Evolutionary conservation across 92 coral and sea anemone species (phyloP).

Genomic region (Nematostella vectensis): DNA sequence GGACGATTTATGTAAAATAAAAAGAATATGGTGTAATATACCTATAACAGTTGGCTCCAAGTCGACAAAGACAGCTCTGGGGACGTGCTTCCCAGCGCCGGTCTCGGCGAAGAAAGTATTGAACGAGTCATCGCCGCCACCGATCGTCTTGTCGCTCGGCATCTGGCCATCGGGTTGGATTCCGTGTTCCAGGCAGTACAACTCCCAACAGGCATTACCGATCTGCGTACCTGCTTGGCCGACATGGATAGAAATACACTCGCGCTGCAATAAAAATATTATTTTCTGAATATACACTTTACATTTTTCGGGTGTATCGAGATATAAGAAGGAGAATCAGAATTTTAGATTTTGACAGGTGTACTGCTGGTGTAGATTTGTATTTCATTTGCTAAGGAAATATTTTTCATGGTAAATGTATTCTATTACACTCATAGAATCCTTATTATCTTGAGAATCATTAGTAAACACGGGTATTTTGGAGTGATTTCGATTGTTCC

Average conservation of each 20-base stretch:
- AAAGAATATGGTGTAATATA: neutral
- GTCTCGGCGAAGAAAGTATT: constrained; percentile 74
- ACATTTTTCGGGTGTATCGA: too few species aligned
- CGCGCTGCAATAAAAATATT: constrained; percentile 1
- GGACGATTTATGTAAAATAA: neutral
- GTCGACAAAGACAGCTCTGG: constrained; percentile 65
- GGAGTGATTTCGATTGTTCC: too few species aligned
- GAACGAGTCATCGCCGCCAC: constrained; percentile 63
- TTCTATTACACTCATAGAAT: too few species aligned
- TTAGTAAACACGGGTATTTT: too few species aligned
- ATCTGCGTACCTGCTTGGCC: neutral
- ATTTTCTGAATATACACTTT: too few species aligned
- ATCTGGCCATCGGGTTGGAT: neutral
- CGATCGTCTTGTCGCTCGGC: neutral
- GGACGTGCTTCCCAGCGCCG: constrained; percentile 72
- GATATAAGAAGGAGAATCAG: neutral
- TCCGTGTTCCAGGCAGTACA: constrained; percentile 2
- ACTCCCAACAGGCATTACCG: neutral
- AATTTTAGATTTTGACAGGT: neutral
- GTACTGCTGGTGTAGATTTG: too few species aligned
- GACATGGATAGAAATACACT: neutral
- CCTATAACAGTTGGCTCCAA: constrained; percentile 69
- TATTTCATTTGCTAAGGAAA: too few species aligned
- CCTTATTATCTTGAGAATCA: too few species aligned
- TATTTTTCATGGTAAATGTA: too few species aligned